Percentiles rank a stretch among this genome's conserved stretches.
Conservation (phyloP, 1,140 invertebrate species). For the Hypothenemus hampei region DNA sequence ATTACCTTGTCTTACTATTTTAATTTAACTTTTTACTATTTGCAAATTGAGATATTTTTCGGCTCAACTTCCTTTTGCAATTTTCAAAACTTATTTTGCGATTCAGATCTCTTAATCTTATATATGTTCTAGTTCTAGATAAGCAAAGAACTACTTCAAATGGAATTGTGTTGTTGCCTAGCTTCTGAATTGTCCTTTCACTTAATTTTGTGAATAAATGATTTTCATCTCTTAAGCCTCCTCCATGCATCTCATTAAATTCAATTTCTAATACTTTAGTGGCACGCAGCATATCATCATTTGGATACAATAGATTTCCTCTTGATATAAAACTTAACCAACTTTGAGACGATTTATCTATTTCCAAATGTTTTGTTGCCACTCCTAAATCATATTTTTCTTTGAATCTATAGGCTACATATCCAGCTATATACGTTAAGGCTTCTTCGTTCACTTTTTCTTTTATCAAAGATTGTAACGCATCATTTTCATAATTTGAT, state of each 20-base stretch:
- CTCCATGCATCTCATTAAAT: constrained; percentile 1
- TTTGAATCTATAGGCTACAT: neutral
- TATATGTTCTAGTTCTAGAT: neutral
- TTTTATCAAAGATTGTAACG: too few relatives aligned
- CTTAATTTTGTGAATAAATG: neutral
- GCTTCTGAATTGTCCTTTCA: neutral
- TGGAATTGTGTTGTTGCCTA: neutral
- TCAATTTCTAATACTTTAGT: neutral
- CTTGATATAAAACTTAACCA: constrained; percentile 1
- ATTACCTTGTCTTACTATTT: neutral
- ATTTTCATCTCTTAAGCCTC: neutral
- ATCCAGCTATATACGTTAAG: neutral
- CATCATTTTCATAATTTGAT: too few relatives aligned
- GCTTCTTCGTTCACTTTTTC: too few relatives aligned
- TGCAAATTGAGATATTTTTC: neutral
- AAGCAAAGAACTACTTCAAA: neutral
- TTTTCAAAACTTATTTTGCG: constrained; percentile 1
- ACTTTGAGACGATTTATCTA: neutral
- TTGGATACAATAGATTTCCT: neutral
- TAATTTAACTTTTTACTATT: neutral
- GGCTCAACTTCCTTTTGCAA: neutral
- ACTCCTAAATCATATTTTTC: constrained; percentile 2
- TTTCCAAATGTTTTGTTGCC: neutral
- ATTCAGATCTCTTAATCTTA: neutral
- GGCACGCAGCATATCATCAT: neutral